Evolutionary conservation across 2,888 invertebrate species (phyloP), one percentile per base, ranked within the genome.

Genomic region (Rhingia campestris): DNA sequence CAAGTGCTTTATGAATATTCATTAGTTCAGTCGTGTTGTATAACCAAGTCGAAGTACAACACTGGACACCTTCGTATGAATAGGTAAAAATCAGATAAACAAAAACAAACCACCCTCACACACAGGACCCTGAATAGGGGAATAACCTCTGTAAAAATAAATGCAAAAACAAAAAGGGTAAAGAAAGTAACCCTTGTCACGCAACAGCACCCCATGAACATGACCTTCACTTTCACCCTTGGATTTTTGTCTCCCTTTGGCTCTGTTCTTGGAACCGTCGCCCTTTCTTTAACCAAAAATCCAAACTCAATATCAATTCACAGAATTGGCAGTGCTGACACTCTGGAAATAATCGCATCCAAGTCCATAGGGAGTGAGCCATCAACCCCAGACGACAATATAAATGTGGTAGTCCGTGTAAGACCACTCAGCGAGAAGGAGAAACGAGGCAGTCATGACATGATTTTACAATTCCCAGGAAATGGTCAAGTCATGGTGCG

Each of bases 401-500:
- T 97, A 88, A 97, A 97, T 90, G 97, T 97, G 7, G 97, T 97
- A 37, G 95, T 97, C 86, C 88, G 97, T 90, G 97, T 97, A 0
- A 94, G 98, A 14, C 98, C 98, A 0, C 91, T 97, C 56, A 96
- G 93, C 89, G 93, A 94, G 0, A 95, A 94, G 89, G 97, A 98
- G 91, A 92, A 93, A 22, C 93, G 94, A 77, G 91, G 93, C 30
- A 94, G 94, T 10, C 96, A 97, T 88, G 93, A 93, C 4, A 92
- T 94, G 86, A 94, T 95, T 59, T 92, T 96, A 49, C 95, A 96
- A 88, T 98, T 97, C 91, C 97, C 97, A 0, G 97, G 97, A 54
- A 95, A 96, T 89, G 97, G 98, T 0, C 97, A 97, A 93, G 94
- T 98, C 88, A 93, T 95, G 66, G 91, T 91, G 87, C 86, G 89